phyloP scores from a whole-genome alignment of 2,797 vertebrate genomes.

The Centroberyx gerrardi region DNA sequence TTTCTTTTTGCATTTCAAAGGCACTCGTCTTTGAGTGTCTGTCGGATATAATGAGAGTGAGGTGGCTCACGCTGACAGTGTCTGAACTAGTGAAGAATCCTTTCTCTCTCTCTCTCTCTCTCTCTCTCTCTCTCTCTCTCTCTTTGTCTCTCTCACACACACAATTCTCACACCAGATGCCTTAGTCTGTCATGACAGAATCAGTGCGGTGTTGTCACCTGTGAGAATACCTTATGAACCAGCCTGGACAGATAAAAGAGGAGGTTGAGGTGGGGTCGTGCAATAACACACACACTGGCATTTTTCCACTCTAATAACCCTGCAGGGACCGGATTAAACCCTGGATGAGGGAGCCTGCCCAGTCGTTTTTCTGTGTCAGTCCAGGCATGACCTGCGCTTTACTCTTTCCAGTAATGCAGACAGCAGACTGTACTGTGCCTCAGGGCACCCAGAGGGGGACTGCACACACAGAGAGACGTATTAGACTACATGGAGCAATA shows the following conservation, averaged over 20 bases:
- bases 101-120: constrained; percentile 23
- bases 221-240: constrained; percentile 59
- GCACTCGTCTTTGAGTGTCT: constrained; percentile 22
- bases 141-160: neutral
- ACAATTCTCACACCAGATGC: constrained; percentile 35
- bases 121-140: constrained; percentile 2
- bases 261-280: constrained; percentile 52
- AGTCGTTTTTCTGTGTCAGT: constrained; percentile 54
- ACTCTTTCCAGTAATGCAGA: constrained; percentile 73
- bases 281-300: constrained; percentile 47
- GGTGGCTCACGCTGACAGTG: neutral
- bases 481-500: constrained; percentile 28
- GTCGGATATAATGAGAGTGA: constrained; percentile 37
- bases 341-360: constrained; percentile 58
- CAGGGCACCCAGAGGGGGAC: constrained; percentile 51
- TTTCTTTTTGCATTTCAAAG: constrained; percentile 49
- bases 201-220: constrained; percentile 48
- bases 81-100: constrained; percentile 38
- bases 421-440: constrained; percentile 67
- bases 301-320: constrained; percentile 83
- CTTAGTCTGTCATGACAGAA: constrained; percentile 39
- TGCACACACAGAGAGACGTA: constrained; percentile 25
- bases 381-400: constrained; percentile 71
- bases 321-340: constrained; percentile 71
- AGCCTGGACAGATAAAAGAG: constrained; percentile 56